Evolutionary conservation across 2,113 vertebrate species (phyloP).

Genomic region (Protobothrops mucrosquamatus): DNA sequence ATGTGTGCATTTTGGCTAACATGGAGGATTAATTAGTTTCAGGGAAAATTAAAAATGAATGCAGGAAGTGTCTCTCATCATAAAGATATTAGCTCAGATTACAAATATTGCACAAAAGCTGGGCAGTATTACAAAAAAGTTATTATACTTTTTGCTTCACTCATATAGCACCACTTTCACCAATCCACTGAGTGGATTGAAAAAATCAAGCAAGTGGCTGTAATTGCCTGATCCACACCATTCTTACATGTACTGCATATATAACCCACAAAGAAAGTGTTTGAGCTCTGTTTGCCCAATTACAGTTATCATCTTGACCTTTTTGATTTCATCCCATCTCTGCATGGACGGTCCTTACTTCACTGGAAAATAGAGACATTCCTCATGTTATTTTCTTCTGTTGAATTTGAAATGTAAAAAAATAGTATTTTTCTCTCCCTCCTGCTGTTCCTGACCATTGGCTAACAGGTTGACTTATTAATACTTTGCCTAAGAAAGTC

Average conservation of each 20-base stretch:
- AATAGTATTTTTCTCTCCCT: not conserved
- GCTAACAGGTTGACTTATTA: not conserved
- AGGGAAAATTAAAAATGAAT: not conserved
- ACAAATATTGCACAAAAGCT: not conserved
- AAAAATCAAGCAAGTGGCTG: not conserved
- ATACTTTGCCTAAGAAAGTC: not conserved
- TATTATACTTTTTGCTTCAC: not conserved
- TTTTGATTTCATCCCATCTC: not conserved
- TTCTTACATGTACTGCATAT: not conserved
- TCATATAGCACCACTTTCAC: not conserved
- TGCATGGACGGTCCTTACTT: not conserved
- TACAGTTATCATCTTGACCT: not conserved
- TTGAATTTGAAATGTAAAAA: not conserved
- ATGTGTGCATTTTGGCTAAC: not conserved
- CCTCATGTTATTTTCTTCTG: not conserved
- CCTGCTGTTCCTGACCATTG: not conserved
- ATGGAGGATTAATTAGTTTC: not conserved
- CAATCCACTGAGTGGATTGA: not conserved
- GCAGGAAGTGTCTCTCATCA: not conserved
- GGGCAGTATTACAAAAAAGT: not conserved
- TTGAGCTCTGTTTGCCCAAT: not conserved
- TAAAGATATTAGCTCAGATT: not conserved
- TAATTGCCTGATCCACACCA: not conserved
- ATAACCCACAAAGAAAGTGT: not conserved
- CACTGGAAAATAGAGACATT: not conserved